Evolutionary conservation across 2,113 vertebrate genomes (phyloP), one percentile per base, ranked within the genome.

Genomic region (Etheostoma cragini): DNA sequence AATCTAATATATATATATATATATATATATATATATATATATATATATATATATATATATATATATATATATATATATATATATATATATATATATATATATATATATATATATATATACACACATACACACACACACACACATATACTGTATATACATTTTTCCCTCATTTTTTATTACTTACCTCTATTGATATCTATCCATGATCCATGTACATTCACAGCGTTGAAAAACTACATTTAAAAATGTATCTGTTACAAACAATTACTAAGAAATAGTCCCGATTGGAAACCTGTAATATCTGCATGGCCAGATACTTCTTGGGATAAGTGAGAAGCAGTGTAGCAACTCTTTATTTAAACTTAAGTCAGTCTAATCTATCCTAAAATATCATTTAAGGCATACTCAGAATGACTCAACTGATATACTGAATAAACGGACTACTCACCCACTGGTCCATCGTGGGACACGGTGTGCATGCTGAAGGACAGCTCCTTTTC

Each of bases 401-500:
- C 12, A 49, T 17, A 42, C 13, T 33, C n/a, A 17, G 26, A 45
- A 30, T 46, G 42, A 67, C n/a, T 73, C 24, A 10, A n/a, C 17
- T 47, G 8, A n/a, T 38, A 11, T 42, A 42, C 38, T 42, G 38
- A 42, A 42, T 42, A 11, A 42, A 11, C 8, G 0, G 8, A 7
- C 16, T 22, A 79, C 93, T 90, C 85, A 99, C 98, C 98, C 74
- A 99, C 98, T 0, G 98, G 98, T 8, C 98, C 97, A 0, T 99
- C 98, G 0, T 99, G 98, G 3, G 98, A 98, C 72, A 98, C 96
- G 0, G 98, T 99, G 93, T 97, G 98, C 96, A 99, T 95, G 93
- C 98, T 99, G 94, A 99, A 99, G 49, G 98, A 98, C 70, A 99
- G 81, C 85, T 99, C 98, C 89, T 90, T 98, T 78, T 96, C 96